phyloP scores from a whole-genome alignment of 2,797 vertebrate species.

The Oreochromis mossambicus region DNA sequence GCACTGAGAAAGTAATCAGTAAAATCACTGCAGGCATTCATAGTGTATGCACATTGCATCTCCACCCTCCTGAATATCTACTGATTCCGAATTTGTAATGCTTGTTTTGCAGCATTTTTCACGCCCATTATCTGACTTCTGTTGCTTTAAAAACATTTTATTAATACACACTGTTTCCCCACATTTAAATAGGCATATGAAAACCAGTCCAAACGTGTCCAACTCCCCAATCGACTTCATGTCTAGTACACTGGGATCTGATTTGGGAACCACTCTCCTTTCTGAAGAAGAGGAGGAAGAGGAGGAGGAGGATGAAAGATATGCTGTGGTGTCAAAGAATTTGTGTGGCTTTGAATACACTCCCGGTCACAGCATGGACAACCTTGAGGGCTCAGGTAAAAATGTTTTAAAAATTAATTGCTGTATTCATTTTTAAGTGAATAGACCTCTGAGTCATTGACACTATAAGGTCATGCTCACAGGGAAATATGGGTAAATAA shows the following conservation, averaged over 20 bases:
- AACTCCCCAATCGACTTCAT: conserved; percentile 87
- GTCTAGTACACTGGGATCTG: conserved; percentile 87
- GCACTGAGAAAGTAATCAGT: conserved; percentile 63
- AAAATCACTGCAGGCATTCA: conserved; percentile 59
- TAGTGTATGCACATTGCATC: conserved; percentile 29
- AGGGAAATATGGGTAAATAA: neutral
- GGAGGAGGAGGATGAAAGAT: conserved; percentile 65
- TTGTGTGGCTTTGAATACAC: conserved; percentile 86
- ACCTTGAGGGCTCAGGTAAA: conserved; percentile 84
- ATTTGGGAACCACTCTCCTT: conserved; percentile 86
- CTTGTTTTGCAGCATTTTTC: conserved; percentile 13
- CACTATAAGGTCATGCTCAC: neutral
- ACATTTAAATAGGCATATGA: conserved; percentile 84
- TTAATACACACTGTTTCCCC: conserved; percentile 31
- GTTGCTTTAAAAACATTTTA: neutral
- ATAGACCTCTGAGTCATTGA: neutral
- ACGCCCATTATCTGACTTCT: neutral
- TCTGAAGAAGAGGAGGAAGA: conserved; percentile 85
- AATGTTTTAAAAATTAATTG: conserved; percentile 39
- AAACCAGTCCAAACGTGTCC: conserved; percentile 87
- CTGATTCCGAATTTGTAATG: conserved; percentile 22
- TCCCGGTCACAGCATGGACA: conserved; percentile 85
- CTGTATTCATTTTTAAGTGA: neutral
- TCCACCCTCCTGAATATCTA: conserved; percentile 22
- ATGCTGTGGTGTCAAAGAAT: conserved; percentile 79